Base-by-base conservation (phyloP, 1,140 invertebrate genomes). In the Liolophura sinensis region DNA sequence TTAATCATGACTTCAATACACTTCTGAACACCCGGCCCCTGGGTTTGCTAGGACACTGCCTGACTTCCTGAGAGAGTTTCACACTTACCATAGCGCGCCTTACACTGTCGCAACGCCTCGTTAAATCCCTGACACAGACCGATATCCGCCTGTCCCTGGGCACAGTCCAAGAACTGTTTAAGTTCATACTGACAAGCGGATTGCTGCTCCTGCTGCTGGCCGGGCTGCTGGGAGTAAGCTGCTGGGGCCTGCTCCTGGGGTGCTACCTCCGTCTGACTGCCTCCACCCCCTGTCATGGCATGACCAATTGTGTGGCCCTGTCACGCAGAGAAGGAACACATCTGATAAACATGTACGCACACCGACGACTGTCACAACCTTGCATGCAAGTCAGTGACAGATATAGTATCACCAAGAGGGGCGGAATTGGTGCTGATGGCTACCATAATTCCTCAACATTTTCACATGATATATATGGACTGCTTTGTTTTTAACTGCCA, bases 101-200 rank as follows among this genome's bases (percentile, higher is more conserved):
- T 82, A 71, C 84, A 85, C 20, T 82, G 72, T 59, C 78, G 78
- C 3, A 85, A 68, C 54, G 79, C 79, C 55, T 84, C 81, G 69
- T 81, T 84, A 67, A 84, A 84, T 55, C 82, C 82, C 55, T 76
- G 69, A 61, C 83, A 85, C 20, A 84, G 72, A 9, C 78, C 73
- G 47, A 85, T 73, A 61, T 85, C 83, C 25, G 68, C 55, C 59
- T 84, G 77, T 22, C 65, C 77, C 51, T 83, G 77, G 16, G 83
- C 75, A 70, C 85, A 86, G 40, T 86, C 76, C 18, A 86, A 62
- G 69, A 86, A 86, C 65, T 85, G 83, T 62, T 83, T 76, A 40
- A 86, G 74, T 67, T 86, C 82, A 57, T 73, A 77, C 64, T 82
- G 75, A 72, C 85, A 86, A 9, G 84, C 80, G 27, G 74, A 73